Percentiles rank a stretch among this genome's conserved stretches.
These are phyloP conservation scores for Acanthosepion pharaonis DNA, from an alignment of 2,888 invertebrate species.

Conservation along the genomic window DNA sequence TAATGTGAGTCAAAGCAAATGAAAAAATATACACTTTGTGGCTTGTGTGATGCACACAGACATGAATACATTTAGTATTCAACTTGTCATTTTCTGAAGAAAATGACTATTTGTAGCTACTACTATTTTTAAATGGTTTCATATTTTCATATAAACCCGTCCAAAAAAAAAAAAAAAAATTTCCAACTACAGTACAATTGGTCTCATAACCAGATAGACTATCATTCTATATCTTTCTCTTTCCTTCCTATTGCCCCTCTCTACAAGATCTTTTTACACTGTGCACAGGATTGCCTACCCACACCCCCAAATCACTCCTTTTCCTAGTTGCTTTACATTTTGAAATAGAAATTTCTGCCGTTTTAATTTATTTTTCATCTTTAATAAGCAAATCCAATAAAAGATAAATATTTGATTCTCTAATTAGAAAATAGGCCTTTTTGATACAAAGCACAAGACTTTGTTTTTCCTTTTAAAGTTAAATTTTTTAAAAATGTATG, in stretches of 20 bases:
- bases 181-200: neutral
- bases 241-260: neutral
- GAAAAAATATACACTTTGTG: neutral
- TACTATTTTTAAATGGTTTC: constrained; percentile 11
- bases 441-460: neutral
- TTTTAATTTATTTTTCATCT: too few relatives aligned
- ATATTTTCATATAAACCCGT: neutral
- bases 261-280: neutral
- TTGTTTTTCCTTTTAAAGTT: neutral
- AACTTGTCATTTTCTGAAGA: neutral
- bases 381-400: too few relatives aligned
- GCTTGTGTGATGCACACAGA: neutral
- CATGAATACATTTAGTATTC: neutral
- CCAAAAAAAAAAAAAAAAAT: neutral
- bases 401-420: neutral
- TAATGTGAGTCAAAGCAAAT: neutral
- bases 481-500: neutral
- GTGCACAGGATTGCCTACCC: too few relatives aligned
- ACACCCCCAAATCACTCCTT: too few relatives aligned
- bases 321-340: too few relatives aligned
- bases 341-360: too few relatives aligned
- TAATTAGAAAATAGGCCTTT: neutral
- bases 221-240: neutral
- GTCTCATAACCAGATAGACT: neutral
- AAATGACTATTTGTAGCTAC: neutral